Evolutionary conservation across 2,797 vertebrate genomes (phyloP).

Genomic region (Catostomus latipinnis): DNA sequence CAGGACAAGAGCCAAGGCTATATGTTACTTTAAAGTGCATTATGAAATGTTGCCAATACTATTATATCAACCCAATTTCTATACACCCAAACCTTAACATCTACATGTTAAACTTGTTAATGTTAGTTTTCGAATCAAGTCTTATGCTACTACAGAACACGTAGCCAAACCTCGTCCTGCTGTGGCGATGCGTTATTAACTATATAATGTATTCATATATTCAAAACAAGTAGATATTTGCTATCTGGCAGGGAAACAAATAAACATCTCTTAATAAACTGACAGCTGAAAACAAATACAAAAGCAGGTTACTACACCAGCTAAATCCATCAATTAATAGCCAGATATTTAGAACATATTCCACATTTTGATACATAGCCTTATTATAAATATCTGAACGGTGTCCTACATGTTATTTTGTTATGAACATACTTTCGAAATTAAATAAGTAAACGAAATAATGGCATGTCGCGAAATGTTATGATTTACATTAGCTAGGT

Average conservation of each 20-base stretch:
- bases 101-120: neutral
- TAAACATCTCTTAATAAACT: neutral
- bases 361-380: neutral
- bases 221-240: constrained; percentile 12
- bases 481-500: constrained; percentile 11
- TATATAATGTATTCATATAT: neutral
- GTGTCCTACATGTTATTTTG: neutral
- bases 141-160: neutral
- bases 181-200: neutral
- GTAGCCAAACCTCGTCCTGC: neutral
- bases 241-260: neutral
- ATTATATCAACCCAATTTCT: neutral
- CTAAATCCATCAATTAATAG: constrained; percentile 26
- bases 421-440: neutral
- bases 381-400: neutral
- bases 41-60: neutral
- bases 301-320: constrained; percentile 10
- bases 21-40: neutral
- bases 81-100: neutral
- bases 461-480: constrained; percentile 6
- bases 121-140: neutral
- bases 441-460: neutral
- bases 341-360: neutral
- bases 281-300: constrained; percentile 27
- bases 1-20: constrained; percentile 1